Evolutionary conservation across 2,888 invertebrate species (phyloP).

Genomic region (Dryocosmus kuriphilus): DNA sequence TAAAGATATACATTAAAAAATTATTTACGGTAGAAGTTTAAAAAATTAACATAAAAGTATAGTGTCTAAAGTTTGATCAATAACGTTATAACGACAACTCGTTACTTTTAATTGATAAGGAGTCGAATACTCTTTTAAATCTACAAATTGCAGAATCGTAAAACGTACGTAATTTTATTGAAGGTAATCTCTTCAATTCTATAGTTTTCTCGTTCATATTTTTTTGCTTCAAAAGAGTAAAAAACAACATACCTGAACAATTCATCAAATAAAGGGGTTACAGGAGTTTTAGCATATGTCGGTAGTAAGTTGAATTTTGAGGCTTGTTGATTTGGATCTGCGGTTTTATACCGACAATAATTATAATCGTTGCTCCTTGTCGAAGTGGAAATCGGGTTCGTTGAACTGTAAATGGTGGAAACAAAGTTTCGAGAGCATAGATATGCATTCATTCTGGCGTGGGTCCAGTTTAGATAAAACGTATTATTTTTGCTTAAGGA

Average conservation of each 20-base stretch:
- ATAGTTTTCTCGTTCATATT: neutral
- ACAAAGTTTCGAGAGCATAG: conserved; percentile 56
- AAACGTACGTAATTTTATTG: neutral
- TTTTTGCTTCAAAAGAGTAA: neutral
- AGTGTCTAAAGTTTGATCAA: neutral
- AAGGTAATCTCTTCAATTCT: neutral
- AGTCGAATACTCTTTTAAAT: neutral
- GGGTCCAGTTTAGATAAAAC: conserved; percentile 70
- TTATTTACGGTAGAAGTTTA: neutral
- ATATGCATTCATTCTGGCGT: conserved; percentile 67
- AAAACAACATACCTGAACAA: neutral
- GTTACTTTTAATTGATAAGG: neutral
- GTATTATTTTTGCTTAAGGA: conserved; percentile 74
- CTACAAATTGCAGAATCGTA: neutral
- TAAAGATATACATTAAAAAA: too few relatives aligned
- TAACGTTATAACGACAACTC: neutral
- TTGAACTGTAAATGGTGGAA: conserved; percentile 45
- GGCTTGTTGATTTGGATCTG: conserved; percentile 45
- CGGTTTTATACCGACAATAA: neutral
- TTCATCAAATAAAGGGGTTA: neutral
- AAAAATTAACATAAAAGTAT: neutral
- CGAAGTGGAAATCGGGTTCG: neutral
- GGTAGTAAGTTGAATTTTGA: conserved; percentile 25
- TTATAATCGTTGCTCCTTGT: neutral
- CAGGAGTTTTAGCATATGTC: neutral